Evolutionary conservation across 2,113 vertebrate genomes (phyloP), one percentile per base, ranked within the genome.

Genomic region (Nothobranchius kuhntae): DNA sequence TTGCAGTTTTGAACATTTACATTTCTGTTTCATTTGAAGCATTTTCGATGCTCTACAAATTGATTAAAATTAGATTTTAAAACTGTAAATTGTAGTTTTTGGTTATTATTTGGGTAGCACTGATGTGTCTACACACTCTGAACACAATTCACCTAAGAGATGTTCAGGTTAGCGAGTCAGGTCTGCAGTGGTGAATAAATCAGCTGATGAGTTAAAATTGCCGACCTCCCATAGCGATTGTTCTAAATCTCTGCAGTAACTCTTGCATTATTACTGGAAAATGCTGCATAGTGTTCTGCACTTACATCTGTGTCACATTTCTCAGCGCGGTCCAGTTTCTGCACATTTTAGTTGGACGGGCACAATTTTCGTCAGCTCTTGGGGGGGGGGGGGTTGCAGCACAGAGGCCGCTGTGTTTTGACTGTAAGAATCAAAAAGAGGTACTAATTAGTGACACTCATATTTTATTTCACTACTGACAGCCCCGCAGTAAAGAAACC

Each of bases 401-500:
- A 26, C 38, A 42, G 17, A 3, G n/a, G 21, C 2, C 45, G 7
- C 9, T 24, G 30, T 68, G 13, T 68, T 59, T 44, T 21, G 17
- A 17, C 47, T 8, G 6, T 50, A n/a, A 53, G 56, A 52, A 15
- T 13, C 13, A 0, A 26, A 52, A 1, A 26, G 21, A 51, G 26
- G 24, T 24, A 35, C 36, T 48, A 56, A 47, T 67, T 51, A 58
- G 44, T 57, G 6, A 51, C 12, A 48, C 6, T 68, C 1, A 21
- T 24, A 58, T 45, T 35, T 3, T 7, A 12, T 21, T 40, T 64
- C 15, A 12, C 14, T 21, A 17, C 15, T 40, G 11, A 17, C 54
- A n/a, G 14, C 54, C 15, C 38, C 53, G 56, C 48, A 45, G 21
- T 51, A 52, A 60, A 45, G 14, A 42, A 53, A 13, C 66, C 36